Evolutionary conservation across 2,113 vertebrate species (phyloP).

Genomic region (Microcebus tavaratra): DNA sequence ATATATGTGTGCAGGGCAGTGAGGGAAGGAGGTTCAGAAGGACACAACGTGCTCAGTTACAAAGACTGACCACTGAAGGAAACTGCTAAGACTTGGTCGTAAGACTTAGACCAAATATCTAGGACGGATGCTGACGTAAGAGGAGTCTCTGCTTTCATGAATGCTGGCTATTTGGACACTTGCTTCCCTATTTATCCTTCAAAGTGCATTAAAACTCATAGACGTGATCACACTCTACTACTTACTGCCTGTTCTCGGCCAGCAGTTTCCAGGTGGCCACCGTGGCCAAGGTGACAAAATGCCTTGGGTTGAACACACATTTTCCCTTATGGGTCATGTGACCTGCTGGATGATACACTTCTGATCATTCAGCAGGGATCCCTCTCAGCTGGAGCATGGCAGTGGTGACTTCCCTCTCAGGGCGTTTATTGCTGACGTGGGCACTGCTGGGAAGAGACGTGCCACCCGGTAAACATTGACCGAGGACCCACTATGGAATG

Average conservation of each 20-base stretch:
- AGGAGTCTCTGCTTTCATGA: background rate
- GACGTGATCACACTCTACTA: background rate
- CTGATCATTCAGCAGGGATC: too few species aligned
- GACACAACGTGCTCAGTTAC: background rate
- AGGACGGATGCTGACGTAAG: background rate
- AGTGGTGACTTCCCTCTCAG: background rate
- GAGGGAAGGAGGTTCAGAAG: background rate
- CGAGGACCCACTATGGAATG: accelerated
- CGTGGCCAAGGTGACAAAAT: background rate
- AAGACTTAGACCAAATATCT: background rate
- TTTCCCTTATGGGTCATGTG: background rate
- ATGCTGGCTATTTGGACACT: background rate
- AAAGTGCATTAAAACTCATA: background rate
- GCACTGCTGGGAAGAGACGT: background rate
- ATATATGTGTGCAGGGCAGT: too few species aligned
- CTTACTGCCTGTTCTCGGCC: background rate
- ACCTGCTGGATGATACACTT: background rate
- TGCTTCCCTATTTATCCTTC: background rate
- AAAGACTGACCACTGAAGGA: background rate
- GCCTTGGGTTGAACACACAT: background rate
- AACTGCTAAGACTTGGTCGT: background rate
- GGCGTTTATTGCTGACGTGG: accelerated
- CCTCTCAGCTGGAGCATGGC: background rate
- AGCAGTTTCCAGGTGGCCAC: background rate
- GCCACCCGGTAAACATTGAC: background rate